Percentiles rank a stretch among this genome's conserved stretches.
phyloP scores from a whole-genome alignment of 2,113 vertebrate genomes.

The Lepidiolamprologus cunningtoni region DNA sequence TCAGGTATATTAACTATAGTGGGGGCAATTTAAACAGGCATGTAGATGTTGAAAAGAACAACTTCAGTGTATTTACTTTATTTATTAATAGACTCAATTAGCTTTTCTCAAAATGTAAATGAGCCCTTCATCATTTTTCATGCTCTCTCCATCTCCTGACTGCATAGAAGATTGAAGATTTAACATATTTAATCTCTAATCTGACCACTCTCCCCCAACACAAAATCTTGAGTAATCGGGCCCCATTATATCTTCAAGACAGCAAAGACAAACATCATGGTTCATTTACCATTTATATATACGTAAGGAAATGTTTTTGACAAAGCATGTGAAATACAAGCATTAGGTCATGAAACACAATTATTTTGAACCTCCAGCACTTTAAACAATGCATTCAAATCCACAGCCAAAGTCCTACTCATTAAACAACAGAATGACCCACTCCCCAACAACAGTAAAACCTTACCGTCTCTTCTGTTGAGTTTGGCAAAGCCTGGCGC shows the following conservation, averaged over 20 bases:
- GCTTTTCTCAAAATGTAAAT: neutral
- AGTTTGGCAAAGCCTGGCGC: constrained; percentile 84
- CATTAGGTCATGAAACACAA: neutral
- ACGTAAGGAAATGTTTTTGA: neutral
- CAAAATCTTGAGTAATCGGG: neutral
- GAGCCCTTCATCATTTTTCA: neutral
- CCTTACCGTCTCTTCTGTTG: constrained; percentile 86
- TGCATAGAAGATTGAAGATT: neutral
- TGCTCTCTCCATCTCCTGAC: neutral
- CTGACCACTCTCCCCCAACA: neutral
- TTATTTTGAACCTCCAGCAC: neutral
- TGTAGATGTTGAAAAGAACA: neutral
- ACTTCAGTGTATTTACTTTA: neutral
- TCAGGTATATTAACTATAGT: neutral
- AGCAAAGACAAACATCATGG: neutral
- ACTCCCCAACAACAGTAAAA: neutral
- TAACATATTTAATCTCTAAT: neutral
- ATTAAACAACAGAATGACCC: neutral
- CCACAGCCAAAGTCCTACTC: neutral
- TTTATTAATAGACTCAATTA: neutral
- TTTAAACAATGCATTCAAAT: neutral
- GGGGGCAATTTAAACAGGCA: fast-evolving
- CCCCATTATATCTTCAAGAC: neutral
- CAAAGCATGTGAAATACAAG: neutral
- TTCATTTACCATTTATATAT: neutral